These are phyloP conservation scores for Leptinotarsa undecemlineata DNA, from an alignment of 1,140 invertebrate genomes.

Conservation along the genomic window DNA sequence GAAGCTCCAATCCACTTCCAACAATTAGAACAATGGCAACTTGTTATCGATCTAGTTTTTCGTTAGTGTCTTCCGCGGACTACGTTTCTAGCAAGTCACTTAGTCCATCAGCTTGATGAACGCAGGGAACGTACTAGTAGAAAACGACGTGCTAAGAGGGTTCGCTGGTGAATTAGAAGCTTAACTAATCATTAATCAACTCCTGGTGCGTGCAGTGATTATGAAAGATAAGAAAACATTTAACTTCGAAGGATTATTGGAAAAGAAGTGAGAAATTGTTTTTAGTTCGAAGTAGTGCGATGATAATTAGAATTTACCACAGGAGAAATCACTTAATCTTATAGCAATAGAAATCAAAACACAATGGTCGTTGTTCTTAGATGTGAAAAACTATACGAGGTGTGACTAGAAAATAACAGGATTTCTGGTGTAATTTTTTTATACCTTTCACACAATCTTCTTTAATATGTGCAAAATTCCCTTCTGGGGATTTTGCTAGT, in stretches of 20 bases:
- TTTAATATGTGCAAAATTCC: too few relatives aligned
- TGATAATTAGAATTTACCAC: too few relatives aligned
- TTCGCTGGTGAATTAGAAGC: conserved; percentile 2
- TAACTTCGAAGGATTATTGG: not conserved
- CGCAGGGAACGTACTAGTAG: not conserved
- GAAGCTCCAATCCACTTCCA: not conserved
- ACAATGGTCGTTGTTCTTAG: too few relatives aligned
- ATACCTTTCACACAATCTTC: too few relatives aligned
- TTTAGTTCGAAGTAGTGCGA: not conserved
- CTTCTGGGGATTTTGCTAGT: too few relatives aligned
- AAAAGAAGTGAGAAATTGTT: not conserved
- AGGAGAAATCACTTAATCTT: too few relatives aligned
- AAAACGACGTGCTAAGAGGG: conserved; percentile 16
- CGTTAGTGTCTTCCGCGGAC: not conserved
- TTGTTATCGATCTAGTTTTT: not conserved
- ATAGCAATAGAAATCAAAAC: too few relatives aligned
- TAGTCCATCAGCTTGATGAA: not conserved
- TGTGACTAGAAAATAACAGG: too few relatives aligned
- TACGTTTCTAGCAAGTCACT: conserved; percentile 15
- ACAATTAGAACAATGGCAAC: conserved; percentile 5
- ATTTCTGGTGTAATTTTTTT: too few relatives aligned
- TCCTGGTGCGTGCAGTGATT: not conserved
- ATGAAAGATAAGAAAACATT: conserved; percentile 4
- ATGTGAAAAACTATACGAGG: too few relatives aligned
- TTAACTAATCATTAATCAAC: conserved; percentile 12